phyloP scores from a whole-genome alignment of 2,797 vertebrate species.

The Leontocebus nigricollis region DNA sequence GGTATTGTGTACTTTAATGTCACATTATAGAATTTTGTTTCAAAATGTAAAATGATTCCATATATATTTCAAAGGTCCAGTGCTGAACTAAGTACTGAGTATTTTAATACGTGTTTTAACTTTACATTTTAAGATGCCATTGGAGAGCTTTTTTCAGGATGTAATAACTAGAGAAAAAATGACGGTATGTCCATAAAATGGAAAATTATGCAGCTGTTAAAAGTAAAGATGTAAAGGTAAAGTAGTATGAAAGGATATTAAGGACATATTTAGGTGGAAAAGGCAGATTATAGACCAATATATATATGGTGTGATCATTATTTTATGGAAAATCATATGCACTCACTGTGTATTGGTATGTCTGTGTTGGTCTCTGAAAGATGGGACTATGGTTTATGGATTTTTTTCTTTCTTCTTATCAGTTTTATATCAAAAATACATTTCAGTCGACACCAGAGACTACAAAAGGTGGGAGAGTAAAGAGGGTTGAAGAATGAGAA shows the following conservation, averaged over 20 bases:
- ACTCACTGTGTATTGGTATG: neutral
- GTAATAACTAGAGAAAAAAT: neutral
- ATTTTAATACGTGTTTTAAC: neutral
- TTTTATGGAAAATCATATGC: neutral
- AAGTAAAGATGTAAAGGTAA: neutral
- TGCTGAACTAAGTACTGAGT: neutral
- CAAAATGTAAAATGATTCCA: neutral
- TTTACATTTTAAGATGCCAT: neutral
- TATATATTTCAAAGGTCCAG: neutral
- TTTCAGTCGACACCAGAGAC: neutral
- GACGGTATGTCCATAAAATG: neutral
- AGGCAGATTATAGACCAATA: neutral
- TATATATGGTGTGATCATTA: neutral
- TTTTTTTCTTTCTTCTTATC: constrained; percentile 14
- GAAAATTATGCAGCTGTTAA: constrained; percentile 9
- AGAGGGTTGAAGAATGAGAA: neutral
- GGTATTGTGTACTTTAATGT: neutral
- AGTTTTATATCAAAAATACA: neutral
- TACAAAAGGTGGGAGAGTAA: neutral
- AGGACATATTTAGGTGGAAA: neutral
- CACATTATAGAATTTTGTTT: neutral
- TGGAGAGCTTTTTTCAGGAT: neutral
- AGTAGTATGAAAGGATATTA: neutral
- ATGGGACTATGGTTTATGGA: neutral
- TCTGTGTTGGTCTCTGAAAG: neutral